Evolutionary conservation across 2,888 invertebrate genomes (phyloP).

Genomic region (Synergus umbraculus): DNA sequence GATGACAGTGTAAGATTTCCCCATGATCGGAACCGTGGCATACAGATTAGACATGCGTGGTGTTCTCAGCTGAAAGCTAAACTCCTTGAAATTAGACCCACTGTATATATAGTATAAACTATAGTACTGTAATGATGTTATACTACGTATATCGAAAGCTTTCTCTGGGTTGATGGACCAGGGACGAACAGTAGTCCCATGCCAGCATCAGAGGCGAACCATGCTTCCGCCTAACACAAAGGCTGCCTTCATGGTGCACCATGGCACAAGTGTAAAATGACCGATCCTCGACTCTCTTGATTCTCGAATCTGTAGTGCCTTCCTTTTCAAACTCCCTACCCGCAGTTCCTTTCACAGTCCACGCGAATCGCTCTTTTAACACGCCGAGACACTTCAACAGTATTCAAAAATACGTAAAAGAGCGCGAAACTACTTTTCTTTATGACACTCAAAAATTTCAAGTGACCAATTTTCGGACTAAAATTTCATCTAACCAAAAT

Average conservation of each 20-base stretch:
- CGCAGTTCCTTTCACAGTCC: slow-evolving; percentile 16
- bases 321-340: slow-evolving; percentile 53
- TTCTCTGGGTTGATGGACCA: slow-evolving; percentile 60
- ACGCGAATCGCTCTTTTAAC: slow-evolving; percentile 27
- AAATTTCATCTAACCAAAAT: too few relatives aligned
- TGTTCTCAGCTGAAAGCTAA: slow-evolving; percentile 10
- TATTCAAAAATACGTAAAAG: too few relatives aligned
- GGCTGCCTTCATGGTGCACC: slow-evolving; percentile 69
- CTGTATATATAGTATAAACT: not conserved
- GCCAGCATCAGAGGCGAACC: slow-evolving; percentile 70
- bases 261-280: slow-evolving; percentile 31
- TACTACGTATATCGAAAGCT: slow-evolving; percentile 58
- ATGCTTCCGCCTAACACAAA: slow-evolving; percentile 74
- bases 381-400: too few relatives aligned
- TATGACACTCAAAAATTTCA: too few relatives aligned
- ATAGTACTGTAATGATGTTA: not conserved
- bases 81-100: slow-evolving; percentile 1
- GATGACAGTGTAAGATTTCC: slow-evolving; percentile 34
- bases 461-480: too few relatives aligned
- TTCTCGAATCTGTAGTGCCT: slow-evolving; percentile 48
- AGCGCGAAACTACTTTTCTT: too few relatives aligned
- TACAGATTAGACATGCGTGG: slow-evolving; percentile 18
- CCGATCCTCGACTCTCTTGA: not conserved
- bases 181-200: slow-evolving; percentile 54
- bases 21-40: slow-evolving; percentile 17